Evolutionary conservation across 2,113 vertebrate genomes (phyloP), one percentile per base, ranked within the genome.

Genomic region (Halcyon malimbica): DNA sequence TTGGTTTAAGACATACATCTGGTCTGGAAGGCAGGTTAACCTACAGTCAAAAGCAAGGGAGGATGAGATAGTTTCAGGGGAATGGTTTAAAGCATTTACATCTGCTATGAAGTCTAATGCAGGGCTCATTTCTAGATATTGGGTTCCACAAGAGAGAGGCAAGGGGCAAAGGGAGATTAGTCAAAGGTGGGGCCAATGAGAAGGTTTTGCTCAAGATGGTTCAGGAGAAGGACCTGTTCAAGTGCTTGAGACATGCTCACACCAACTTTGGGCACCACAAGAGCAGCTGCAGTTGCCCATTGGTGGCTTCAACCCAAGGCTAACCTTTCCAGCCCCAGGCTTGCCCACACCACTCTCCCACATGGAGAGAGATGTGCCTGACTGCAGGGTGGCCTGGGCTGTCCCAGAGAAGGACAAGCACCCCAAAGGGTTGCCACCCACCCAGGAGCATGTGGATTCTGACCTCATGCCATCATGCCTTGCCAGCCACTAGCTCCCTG

Each of bases 181-280:
- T 16, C 70, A 31, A 51, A 65, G 44, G 31, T 56, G 56, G 41
- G 31, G 56, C 29, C 3, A 0, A 56, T 44, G 35, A 28, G 16
- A 19, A 75, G 39, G 41, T 16, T 33, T 76, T 75, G 28, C 41
- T 26, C 28, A 6, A 60, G 65, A 8, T 1, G 2, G 16, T 37
- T 31, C 9, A 14, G 50, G 33, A 35, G 16, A 86, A 3, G 1
- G 9, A 4, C 16, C 37, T 84, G 8, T 50, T 42, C 63, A 29
- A 2, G 0, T 8, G 41, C 42, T 44, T 2, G 13, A 0, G 4
- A 6, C 31, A 12, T 0, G 1, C 6, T 73, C 7, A 0, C 1
- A 1, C 24, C 2, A 74, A 60, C 5, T 0, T 21, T 1, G 4
- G 9, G 1, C 3, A 2, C 31, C 59, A 56, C 6, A 3, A 19